phyloP scores from a whole-genome alignment of 2,113 vertebrate genomes.

The Psammodynastes pulverulentus region DNA sequence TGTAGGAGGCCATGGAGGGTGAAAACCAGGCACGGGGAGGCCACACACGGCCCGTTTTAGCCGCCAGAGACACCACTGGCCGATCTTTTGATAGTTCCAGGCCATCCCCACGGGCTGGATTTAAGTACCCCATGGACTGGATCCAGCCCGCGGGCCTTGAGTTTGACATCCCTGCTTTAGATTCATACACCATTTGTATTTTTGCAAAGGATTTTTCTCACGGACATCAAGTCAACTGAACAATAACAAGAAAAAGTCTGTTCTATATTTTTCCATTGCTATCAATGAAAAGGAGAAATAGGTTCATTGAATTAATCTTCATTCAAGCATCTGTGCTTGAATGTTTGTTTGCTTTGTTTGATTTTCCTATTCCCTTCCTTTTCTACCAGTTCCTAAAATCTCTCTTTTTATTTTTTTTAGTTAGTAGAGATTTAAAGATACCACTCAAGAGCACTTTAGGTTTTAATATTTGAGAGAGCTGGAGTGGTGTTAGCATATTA shows the following conservation, averaged over 20 bases:
- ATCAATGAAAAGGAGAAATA: neutral
- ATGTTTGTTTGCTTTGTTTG: neutral
- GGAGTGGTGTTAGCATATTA: conserved; percentile 49
- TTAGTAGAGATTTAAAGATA: conserved; percentile 24
- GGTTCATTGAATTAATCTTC: neutral
- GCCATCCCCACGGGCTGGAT: too few species aligned
- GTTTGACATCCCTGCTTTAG: neutral
- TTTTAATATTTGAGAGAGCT: conserved; percentile 44
- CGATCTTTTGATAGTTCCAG: too few species aligned
- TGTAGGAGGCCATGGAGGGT: too few species aligned
- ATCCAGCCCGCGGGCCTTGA: too few species aligned
- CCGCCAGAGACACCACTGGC: too few species aligned
- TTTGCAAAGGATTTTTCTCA: neutral
- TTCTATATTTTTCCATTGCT: neutral
- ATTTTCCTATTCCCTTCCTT: neutral
- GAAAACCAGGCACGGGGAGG: too few species aligned
- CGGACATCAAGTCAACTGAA: neutral
- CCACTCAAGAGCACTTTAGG: conserved; percentile 35
- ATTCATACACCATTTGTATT: neutral
- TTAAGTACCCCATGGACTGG: too few species aligned
- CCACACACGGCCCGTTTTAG: too few species aligned
- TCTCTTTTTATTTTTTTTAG: conserved; percentile 15
- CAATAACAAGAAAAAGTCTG: neutral
- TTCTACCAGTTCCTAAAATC: neutral
- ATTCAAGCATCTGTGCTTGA: neutral